phyloP scores from a whole-genome alignment of 2,113 vertebrate genomes.

The Pleuronectes platessa region DNA sequence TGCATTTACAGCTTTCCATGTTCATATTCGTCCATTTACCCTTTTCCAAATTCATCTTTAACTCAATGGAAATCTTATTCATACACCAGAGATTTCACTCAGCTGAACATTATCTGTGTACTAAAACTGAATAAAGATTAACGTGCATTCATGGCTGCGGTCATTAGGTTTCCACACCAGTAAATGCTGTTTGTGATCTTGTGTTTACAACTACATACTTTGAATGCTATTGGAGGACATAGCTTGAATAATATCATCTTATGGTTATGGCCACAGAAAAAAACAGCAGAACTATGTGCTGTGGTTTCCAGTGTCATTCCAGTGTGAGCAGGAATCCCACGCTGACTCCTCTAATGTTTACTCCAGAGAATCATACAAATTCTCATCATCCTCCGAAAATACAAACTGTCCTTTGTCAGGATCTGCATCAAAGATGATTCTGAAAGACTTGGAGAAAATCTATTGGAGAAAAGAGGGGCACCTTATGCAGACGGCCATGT shows the following conservation, averaged over 20 bases:
- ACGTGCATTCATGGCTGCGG: constrained; percentile 1
- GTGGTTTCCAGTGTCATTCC: background rate
- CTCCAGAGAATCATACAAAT: background rate
- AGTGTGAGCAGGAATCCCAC: constrained; percentile 4
- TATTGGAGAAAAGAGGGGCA: background rate
- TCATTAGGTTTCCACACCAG: constrained; percentile 1
- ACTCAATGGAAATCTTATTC: constrained; percentile 1
- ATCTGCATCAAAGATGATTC: background rate
- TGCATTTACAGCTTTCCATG: background rate
- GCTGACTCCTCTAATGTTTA: background rate
- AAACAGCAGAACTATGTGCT: background rate
- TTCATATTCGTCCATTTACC: background rate
- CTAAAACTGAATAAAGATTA: constrained; percentile 11
- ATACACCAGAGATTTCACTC: background rate
- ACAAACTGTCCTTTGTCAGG: constrained; percentile 9
- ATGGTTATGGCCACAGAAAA: constrained; percentile 1
- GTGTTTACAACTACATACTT: background rate
- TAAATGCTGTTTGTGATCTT: background rate
- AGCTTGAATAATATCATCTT: background rate
- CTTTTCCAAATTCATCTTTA: background rate
- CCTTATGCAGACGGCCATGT: constrained; percentile 25
- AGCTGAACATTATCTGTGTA: background rate
- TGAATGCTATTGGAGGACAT: background rate
- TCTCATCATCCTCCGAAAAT: background rate
- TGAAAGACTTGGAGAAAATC: background rate